Evolutionary conservation across 2,888 invertebrate species (phyloP).

Genomic region (Mesorhabditis spiculigera): DNA sequence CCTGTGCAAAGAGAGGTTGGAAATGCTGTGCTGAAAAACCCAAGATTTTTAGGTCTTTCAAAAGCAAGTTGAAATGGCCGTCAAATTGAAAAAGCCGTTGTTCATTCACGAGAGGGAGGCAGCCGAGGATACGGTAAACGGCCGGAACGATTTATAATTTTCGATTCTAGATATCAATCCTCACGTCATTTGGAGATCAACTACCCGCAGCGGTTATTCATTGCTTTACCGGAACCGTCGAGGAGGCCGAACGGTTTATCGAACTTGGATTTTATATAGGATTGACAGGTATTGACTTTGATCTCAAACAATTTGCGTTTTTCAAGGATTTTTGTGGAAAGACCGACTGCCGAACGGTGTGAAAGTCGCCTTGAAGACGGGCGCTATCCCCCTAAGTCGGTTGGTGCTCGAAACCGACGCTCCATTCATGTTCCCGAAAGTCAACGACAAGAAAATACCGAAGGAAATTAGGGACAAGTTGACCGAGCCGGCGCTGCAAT

Average conservation of each 20-base stretch:
- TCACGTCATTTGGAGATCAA: neutral
- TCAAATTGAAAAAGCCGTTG: slow-evolving; percentile 79
- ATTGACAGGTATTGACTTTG: slow-evolving; percentile 68
- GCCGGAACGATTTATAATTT: slow-evolving; percentile 54
- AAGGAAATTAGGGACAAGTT: slow-evolving; percentile 77
- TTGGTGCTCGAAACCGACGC: slow-evolving; percentile 87
- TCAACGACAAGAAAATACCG: slow-evolving; percentile 82
- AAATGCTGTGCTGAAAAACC: neutral
- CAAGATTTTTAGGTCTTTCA: slow-evolving; percentile 5
- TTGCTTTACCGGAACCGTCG: slow-evolving; percentile 83
- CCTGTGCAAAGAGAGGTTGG: slow-evolving; percentile 77
- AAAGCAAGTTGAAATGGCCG: slow-evolving; percentile 71
- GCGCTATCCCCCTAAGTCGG: slow-evolving; percentile 77
- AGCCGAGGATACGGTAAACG: slow-evolving; percentile 76
- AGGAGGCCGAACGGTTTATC: slow-evolving; percentile 78
- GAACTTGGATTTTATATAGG: slow-evolving; percentile 82
- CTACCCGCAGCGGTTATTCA: slow-evolving; percentile 81
- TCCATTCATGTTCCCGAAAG: slow-evolving; percentile 78
- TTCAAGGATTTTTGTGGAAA: slow-evolving; percentile 77
- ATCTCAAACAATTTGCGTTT: neutral
- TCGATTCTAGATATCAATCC: neutral
- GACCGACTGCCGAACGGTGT: slow-evolving; percentile 89
- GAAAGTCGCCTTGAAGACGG: slow-evolving; percentile 76
- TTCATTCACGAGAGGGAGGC: slow-evolving; percentile 89
- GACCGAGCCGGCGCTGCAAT: slow-evolving; percentile 29